Base-by-base conservation (phyloP, 2,113 vertebrate species). In the Vimba vimba region DNA sequence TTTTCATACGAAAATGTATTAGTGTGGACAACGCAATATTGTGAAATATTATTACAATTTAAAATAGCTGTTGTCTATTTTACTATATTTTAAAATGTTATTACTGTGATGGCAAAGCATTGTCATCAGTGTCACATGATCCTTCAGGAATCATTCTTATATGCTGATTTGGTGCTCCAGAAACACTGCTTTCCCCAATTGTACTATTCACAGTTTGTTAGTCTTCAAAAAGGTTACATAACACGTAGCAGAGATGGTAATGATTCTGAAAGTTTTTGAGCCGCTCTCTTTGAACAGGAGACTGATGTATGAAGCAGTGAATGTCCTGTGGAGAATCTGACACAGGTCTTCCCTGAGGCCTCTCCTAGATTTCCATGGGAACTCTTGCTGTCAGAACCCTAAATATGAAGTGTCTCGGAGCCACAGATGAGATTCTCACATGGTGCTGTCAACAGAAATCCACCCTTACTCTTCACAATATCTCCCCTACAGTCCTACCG, bases 341-440 rank as follows among this genome's bases (percentile, higher is more conserved):
- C 47, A 15, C 82, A 78, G 82, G 23, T 84, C n/a, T 69, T 64
- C 66, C 87, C 77, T 76, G 55, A 60, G 87, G 77, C 80, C 30
- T 78, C 77, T 82, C 62, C 36, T 64, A 64, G 77, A 73, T 76
- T 86, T 75, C 19, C 59, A 75, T 77, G 68, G 39, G 66, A 86
- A 84, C 68, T 86, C 23, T 71, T 17, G n/a, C 19, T 80, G 64
- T 57, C 62, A 60, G 45, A 50, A 62, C 30, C 74, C 45, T 57
- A 30, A 21, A 68, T 80, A 25, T 88, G 68, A 80, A 85, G 77
- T 60, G 59, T 64, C 75, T 83, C 55, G 0, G 66, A 78, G 85
- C 17, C 79, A 79, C 83, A 90, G 78, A 88, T 90, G 89, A 85
- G 64, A 80, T 86, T 88, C 75, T 90, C 86, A 87, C 87, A 81